A percentile compares a stretch with the other conserved stretches of the same genome.
phyloP scores from a whole-genome alignment of 2,888 invertebrate species.

The Pandemis corylana region DNA sequence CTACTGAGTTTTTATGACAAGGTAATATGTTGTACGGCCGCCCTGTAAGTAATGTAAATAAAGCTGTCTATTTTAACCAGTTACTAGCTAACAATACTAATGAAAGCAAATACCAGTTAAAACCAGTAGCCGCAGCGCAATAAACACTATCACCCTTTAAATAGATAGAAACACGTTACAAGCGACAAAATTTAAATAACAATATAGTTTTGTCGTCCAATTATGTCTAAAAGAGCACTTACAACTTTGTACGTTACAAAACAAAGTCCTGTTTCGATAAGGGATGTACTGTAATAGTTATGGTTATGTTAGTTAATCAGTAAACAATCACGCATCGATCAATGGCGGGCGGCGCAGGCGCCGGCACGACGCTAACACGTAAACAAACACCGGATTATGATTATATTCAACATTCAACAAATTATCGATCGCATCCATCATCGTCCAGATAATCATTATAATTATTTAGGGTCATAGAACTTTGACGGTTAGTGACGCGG shows the following conservation, averaged over 20 bases:
- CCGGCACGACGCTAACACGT: conserved; percentile 55
- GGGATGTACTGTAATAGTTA: background rate
- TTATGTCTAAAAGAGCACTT: background rate
- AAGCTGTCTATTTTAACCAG: background rate
- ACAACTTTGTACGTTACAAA: background rate
- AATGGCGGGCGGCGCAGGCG: conserved; percentile 58
- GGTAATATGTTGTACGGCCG: background rate
- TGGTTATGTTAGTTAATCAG: conserved; percentile 23
- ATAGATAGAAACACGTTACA: background rate
- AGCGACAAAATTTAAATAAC: conserved; percentile 5
- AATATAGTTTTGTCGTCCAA: background rate
- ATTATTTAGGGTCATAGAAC: conserved; percentile 22
- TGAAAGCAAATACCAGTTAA: background rate
- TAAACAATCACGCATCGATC: conserved; percentile 54
- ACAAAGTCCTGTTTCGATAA: background rate
- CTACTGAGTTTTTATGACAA: too few species aligned
- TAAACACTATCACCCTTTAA: conserved; percentile 1
- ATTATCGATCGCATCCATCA: conserved; percentile 68
- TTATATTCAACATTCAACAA: conserved; percentile 57
- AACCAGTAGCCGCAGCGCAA: background rate
- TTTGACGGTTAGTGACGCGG: conserved; percentile 13
- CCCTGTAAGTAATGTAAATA: background rate
- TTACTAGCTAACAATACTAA: background rate
- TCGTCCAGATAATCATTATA: conserved; percentile 34
- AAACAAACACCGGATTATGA: conserved; percentile 72